Base-by-base conservation (phyloP, 1,140 invertebrate genomes). In the Halesus radiatus region DNA sequence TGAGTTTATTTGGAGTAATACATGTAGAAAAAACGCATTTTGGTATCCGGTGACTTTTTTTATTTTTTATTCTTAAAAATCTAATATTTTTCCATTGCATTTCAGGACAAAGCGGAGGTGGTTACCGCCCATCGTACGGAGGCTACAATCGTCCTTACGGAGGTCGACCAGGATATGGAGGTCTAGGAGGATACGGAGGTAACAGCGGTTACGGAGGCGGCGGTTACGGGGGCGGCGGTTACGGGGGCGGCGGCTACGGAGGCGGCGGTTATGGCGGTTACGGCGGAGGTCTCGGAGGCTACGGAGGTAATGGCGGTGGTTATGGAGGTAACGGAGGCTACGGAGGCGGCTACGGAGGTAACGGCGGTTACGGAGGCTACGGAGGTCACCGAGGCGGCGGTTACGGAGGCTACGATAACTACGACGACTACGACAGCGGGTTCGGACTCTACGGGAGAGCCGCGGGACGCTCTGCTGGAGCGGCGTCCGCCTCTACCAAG, bases 91-190 rank as follows among this genome's bases (percentile, higher is more conserved):
- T 3, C 45, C 62, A n/a, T 45, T 22, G 45, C 3, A n/a, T 77
- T 77, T 26, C 60, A 77, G 83, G 84, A 22, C 79, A 84, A 23
- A 81, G 83, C 7, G 84, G 84, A 56, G 50, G 52, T 56, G 22
- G 52, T 72, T 18, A 52, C 10, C 18, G 32, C 18, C 32, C 32
- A 22, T 20, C 16, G n/a, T 80, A 83, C n/a, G 66, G 76, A 45
- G 70, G 53, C 13, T 37, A 74, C 22, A 72, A 74, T 18, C 37
- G 78, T 20, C 78, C 78, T 58, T 79, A 83, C n/a, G 58, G 76
- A 37, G 70, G 53, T 5, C 32, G 72, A 32, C 78, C 78, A 18
- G 22, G 76, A 6, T 78, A 78, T 16, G 37, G 50, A 7, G 68
- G 50, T 18, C 18, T 32, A 72, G 32, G 32, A n/a, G 37, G 37